A percentile compares a stretch with the other conserved stretches of the same genome.
phyloP scores from a whole-genome alignment of 2,797 vertebrate genomes.

The Falco naumanni region DNA sequence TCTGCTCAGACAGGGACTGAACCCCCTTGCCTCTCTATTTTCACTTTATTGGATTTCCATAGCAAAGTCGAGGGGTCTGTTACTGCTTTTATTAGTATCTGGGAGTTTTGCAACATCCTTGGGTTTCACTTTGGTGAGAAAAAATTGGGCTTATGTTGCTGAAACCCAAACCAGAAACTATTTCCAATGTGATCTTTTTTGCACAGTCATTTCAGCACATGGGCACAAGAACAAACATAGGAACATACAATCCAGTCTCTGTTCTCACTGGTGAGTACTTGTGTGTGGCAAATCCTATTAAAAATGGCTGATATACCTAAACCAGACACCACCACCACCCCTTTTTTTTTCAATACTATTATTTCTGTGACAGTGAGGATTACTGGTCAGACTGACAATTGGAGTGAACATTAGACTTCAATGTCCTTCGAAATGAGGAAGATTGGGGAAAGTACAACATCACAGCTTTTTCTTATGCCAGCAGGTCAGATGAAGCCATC shows the following conservation, averaged over 20 bases:
- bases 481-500: not conserved
- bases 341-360: not conserved
- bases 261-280: not conserved
- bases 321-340: not conserved
- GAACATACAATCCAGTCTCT: not conserved
- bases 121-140: not conserved
- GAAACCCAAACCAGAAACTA: slow-evolving; percentile 2
- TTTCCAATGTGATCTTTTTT: not conserved
- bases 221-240: not conserved
- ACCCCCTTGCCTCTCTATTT: not conserved
- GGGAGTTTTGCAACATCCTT: not conserved
- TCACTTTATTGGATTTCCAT: not conserved
- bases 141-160: not conserved
- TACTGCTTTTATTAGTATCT: not conserved
- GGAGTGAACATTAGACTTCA: not conserved
- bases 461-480: not conserved
- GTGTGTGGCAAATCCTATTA: not conserved
- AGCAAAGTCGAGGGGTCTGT: not conserved
- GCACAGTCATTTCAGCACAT: not conserved
- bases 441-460: not conserved
- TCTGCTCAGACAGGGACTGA: not conserved
- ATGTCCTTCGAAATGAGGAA: not conserved
- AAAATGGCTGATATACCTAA: not conserved
- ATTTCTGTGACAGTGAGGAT: not conserved
- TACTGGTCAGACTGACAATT: not conserved